phyloP scores from a whole-genome alignment of 2,113 vertebrate species.

The Gymnorhina tibicen region DNA sequence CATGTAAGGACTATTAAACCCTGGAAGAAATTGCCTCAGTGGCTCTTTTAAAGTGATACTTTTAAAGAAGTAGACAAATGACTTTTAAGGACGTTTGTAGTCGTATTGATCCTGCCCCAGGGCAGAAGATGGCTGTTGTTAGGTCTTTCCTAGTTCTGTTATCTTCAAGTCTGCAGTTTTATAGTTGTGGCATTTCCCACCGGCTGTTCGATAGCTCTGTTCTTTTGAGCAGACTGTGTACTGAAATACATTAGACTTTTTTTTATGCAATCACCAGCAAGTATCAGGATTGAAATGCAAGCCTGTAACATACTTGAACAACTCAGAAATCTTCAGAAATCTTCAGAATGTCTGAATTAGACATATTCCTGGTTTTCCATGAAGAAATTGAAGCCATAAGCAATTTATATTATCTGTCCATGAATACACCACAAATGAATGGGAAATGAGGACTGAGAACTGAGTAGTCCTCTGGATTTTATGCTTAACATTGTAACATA shows the following conservation, averaged over 20 bases:
- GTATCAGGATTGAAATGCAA: neutral
- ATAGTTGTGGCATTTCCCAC: neutral
- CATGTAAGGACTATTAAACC: neutral
- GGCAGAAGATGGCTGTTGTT: neutral
- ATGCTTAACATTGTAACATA: neutral
- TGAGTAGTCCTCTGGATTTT: neutral
- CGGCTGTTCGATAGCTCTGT: neutral
- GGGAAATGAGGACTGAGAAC: neutral
- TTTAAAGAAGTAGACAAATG: neutral
- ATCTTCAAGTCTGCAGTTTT: neutral
- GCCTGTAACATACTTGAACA: neutral
- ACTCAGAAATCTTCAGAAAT: neutral
- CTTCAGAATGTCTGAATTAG: neutral
- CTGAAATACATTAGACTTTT: neutral
- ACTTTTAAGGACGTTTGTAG: neutral
- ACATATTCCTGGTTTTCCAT: neutral
- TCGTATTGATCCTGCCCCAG: neutral
- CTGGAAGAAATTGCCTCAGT: neutral
- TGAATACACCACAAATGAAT: neutral
- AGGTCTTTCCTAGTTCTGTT: neutral
- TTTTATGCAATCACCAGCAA: neutral
- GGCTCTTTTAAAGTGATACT: neutral
- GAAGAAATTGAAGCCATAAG: neutral
- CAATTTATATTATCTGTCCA: neutral
- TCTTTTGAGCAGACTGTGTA: neutral